Evolutionary conservation across 2,797 vertebrate species (phyloP).

Genomic region (Crenuchus spilurus): DNA sequence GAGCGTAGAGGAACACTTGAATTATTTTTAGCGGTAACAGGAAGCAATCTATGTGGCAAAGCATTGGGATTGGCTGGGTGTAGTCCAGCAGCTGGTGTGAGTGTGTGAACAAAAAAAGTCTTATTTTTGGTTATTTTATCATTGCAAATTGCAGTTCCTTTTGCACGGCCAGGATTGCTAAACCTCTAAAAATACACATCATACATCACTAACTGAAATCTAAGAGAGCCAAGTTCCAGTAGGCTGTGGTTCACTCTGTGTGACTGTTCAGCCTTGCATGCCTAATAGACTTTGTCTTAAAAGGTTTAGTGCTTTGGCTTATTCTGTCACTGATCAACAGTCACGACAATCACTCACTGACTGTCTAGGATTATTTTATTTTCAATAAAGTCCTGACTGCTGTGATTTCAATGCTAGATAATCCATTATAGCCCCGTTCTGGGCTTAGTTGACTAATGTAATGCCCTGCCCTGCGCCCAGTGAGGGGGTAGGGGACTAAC

Average conservation of each 20-base stretch:
- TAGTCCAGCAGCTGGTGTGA: conserved; percentile 34
- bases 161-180: background rate
- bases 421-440: too few species aligned
- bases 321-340: conserved; percentile 9
- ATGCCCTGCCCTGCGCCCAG: too few species aligned
- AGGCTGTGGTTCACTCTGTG: background rate
- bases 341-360: background rate
- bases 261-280: background rate
- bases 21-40: conserved; percentile 49
- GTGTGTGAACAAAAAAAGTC: conserved; percentile 18
- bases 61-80: conserved; percentile 37
- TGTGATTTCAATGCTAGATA: too few species aligned
- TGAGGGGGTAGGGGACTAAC: too few species aligned
- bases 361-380: too few species aligned
- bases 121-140: too few species aligned
- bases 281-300: background rate
- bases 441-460: too few species aligned
- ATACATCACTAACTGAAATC: background rate
- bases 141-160: background rate
- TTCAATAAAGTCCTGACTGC: too few species aligned
- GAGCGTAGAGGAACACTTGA: conserved; percentile 10
- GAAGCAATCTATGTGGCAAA: conserved; percentile 31
- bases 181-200: background rate
- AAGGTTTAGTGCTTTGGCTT: conserved; percentile 8
- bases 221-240: background rate